Conservation (phyloP, 1,140 invertebrate species). For the Diachasmimorpha longicaudata region DNA sequence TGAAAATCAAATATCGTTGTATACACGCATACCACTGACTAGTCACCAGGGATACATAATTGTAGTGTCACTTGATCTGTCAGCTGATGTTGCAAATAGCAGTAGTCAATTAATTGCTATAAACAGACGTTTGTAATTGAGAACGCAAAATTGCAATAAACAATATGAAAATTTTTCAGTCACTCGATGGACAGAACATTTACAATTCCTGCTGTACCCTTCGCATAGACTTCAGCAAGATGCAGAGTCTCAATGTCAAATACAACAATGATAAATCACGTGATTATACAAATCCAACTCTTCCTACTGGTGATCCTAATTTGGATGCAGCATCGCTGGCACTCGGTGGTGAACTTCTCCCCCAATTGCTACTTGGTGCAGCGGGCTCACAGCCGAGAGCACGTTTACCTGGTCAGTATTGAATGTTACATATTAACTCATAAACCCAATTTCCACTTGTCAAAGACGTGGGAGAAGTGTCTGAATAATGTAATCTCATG, state of each 20-base stretch:
- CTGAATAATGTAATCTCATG: slow-evolving; percentile 40
- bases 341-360: slow-evolving; percentile 68
- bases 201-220: slow-evolving; percentile 99
- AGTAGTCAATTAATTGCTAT: too few species aligned
- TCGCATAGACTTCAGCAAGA: slow-evolving; percentile 98
- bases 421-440: not conserved
- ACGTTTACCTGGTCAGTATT: slow-evolving; percentile 59
- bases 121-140: too few species aligned
- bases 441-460: not conserved
- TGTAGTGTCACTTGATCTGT: not conserved
- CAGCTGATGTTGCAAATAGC: not conserved
- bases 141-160: too few species aligned
- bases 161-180: slow-evolving; percentile 65
- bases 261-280: slow-evolving; percentile 99
- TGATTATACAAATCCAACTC: slow-evolving; percentile 97
- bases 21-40: slow-evolving; percentile 5
- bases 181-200: slow-evolving; percentile 97
- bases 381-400: slow-evolving; percentile 68
- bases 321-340: slow-evolving; percentile 70
- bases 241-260: slow-evolving; percentile 96
- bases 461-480: slow-evolving; percentile 8
- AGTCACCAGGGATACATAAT: not conserved
- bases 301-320: slow-evolving; percentile 89
- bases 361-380: slow-evolving; percentile 72
- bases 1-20: slow-evolving; percentile 46